A percentile compares a stretch with the other conserved stretches of the same genome.
Evolutionary conservation across 2,113 vertebrate genomes (phyloP).

Genomic region (Trogon surrucura): DNA sequence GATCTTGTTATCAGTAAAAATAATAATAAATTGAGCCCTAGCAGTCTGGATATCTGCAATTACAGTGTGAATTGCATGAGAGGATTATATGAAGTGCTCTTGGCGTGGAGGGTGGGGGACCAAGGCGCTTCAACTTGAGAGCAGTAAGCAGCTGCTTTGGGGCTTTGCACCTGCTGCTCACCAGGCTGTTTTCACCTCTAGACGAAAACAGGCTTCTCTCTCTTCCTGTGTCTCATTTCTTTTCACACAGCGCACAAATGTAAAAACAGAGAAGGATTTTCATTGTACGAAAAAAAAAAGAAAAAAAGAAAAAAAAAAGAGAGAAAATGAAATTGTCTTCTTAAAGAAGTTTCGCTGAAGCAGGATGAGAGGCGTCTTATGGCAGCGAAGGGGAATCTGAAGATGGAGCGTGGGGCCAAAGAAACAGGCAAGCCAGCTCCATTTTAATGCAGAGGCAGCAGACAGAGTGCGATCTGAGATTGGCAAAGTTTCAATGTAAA

Average conservation of each 20-base stretch:
- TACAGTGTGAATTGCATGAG: conserved; percentile 89
- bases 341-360: conserved; percentile 51
- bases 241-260: conserved; percentile 56
- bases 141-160: conserved; percentile 86
- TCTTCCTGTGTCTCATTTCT: conserved; percentile 49
- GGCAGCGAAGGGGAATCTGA: conserved; percentile 47
- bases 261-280: conserved; percentile 45
- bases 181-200: conserved; percentile 83
- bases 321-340: conserved; percentile 15
- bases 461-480: conserved; percentile 79
- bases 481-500: conserved; percentile 86
- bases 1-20: conserved; percentile 78
- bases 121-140: conserved; percentile 77
- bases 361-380: conserved; percentile 30
- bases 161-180: conserved; percentile 86
- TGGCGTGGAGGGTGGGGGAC: conserved; percentile 79
- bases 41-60: conserved; percentile 84
- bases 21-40: conserved; percentile 77
- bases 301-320: background rate
- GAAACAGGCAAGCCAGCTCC: conserved; percentile 61
- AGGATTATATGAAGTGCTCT: conserved; percentile 90
- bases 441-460: conserved; percentile 81
- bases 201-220: conserved; percentile 77
- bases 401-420: conserved; percentile 48
- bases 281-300: background rate